Evolutionary conservation across 2,113 vertebrate species (phyloP), one percentile per base, ranked within the genome.

Genomic region (Martes martes): DNA sequence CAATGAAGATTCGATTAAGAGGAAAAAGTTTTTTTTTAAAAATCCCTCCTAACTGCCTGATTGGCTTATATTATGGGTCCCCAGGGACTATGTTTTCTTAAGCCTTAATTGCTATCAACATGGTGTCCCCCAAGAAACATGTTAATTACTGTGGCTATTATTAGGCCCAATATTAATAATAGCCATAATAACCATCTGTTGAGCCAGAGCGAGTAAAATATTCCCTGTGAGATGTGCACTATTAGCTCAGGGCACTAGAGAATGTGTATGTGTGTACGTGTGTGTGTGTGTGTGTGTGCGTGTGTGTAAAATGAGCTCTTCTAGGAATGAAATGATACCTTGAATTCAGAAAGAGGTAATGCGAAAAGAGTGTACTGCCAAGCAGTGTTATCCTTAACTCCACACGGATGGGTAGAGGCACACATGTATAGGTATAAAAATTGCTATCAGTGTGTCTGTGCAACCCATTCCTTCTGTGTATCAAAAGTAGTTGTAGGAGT

Each of bases 291-390:
- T 39, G 23, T 65, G 28, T 89, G 23, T 59, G 28, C n/a, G n/a
- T n/a, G n/a, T 88, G 61, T 89, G 86, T 69, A 80, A 67, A 92
- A 96, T 14, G 3, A 93, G 76, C 45, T 84, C 76, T 88, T 94
- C 69, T 76, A 61, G 45, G 52, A 92, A 71, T 21, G 26, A 55
- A 91, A 61, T 47, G 33, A n/a, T 19, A 86, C 50, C 57, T 39
- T 19, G 9, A 88, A 65, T 26, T 65, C 80, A 69, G 36, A 86
- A 59, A 82, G 90, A 39, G 33, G 78, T 71, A 39, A 19, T 28
- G 10, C 9, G 10, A 59, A 50, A 83, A 67, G 79, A 57, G 6
- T 24, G 39, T 21, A 1, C 13, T 3, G 11, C n/a, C 42, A 47
- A 81, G 28, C 9, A 19, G 13, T 19, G 13, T 39, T 50, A 52